These are phyloP conservation scores for Antechinus stuartii DNA, from an alignment of 2,113 vertebrate species.

Conservation along the genomic window DNA sequence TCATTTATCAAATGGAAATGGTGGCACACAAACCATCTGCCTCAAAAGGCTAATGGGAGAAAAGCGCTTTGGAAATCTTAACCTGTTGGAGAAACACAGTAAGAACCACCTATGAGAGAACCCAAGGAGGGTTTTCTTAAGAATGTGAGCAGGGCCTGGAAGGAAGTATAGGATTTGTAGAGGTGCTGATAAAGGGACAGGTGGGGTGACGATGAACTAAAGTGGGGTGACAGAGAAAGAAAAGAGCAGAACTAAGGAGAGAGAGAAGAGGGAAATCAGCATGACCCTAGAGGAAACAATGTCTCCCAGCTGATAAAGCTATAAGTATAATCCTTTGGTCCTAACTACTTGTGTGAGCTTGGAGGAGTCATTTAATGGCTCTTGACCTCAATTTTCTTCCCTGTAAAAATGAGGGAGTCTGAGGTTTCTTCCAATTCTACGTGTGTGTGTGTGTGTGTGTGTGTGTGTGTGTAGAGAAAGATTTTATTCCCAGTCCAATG, in stretches of 20 bases:
- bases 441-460: too few species aligned
- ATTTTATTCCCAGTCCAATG: not conserved
- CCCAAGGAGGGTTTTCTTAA: not conserved
- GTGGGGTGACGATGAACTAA: not conserved
- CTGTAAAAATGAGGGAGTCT: not conserved
- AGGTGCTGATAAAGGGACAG: not conserved
- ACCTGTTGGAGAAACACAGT: not conserved
- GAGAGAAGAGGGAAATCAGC: not conserved
- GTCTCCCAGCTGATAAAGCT: not conserved
- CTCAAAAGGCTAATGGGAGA: not conserved
- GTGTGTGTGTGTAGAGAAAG: not conserved
- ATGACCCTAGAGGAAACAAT: not conserved
- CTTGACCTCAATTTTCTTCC: not conserved
- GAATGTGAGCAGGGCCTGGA: not conserved
- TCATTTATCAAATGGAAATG: not conserved
- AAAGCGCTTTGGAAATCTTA: not conserved
- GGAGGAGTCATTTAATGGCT: not conserved
- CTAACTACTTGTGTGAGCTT: not conserved
- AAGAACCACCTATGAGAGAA: not conserved
- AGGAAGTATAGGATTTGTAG: not conserved
- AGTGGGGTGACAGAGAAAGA: not conserved
- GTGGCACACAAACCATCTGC: not conserved
- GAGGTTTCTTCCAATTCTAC: not conserved
- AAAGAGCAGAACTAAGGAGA: not conserved
- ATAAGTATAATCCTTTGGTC: not conserved